Evolutionary conservation across 2,888 invertebrate species (phyloP), one percentile per base, ranked within the genome.

Genomic region (Ectobius pallidus): DNA sequence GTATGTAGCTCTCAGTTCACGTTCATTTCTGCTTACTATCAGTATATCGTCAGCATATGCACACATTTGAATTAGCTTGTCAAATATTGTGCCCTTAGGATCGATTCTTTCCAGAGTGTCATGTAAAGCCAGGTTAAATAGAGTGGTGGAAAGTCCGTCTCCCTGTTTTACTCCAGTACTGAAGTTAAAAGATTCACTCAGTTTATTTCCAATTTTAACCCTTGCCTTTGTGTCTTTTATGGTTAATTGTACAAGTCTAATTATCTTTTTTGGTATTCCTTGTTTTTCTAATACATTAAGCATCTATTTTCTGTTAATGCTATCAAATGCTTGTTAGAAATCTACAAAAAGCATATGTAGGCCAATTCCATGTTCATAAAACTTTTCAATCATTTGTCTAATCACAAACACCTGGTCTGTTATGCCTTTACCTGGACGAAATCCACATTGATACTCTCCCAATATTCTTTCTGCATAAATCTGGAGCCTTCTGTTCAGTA

Each of bases 331-430:
- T 22, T 55, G 55, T 55, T 16, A 16, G n/a, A 55, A 55, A 55
- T 55, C 55, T 25, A 55, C 46, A 46, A 46, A 46, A 14, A 46
- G n/a, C 18, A n/a, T n/a, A n/a, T 46, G 46, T 3, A 46, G 18
- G 55, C 25, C 55, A 55, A 55, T 55, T 55, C 55, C 16, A 27
- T 55, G 55, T 55, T 55, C 55, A 55, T 55, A 55, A 55, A 55
- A 55, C n/a, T 25, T 55, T 27, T n/a, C 55, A 18, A 22, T 55
- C 3, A 55, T 55, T 55, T 55, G 25, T 55, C 55, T 55, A 22
- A 55, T 22, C 55, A 22, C 20, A 55, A 55, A 55, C 4, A 49
- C 55, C 3, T 55, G 22, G 16, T 55, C 55, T 22, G 55, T 55
- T 7, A 25, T 55, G 16, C 55, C 11, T 55, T 25, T 55, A 16